These are phyloP conservation scores for Synodontis membranacea DNA, from an alignment of 2,113 vertebrate genomes.

Conservation along the genomic window DNA sequence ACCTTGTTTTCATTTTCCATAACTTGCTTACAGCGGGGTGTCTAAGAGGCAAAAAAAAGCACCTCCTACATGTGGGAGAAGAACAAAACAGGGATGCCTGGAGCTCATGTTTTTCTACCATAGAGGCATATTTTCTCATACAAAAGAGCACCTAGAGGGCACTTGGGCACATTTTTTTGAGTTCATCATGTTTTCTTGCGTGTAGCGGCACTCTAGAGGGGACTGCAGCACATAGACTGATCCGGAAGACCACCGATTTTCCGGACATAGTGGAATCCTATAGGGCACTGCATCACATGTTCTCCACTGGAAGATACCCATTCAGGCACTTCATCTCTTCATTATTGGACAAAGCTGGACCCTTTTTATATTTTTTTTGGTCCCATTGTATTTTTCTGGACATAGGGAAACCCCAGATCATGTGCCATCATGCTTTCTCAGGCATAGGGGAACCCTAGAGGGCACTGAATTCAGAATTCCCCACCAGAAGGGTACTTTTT, in stretches of 20 bases:
- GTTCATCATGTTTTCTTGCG: background rate
- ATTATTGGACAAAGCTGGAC: background rate
- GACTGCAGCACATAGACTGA: background rate
- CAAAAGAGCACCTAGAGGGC: background rate
- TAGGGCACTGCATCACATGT: background rate
- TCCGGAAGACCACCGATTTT: background rate
- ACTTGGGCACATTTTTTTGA: background rate
- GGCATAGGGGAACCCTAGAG: background rate
- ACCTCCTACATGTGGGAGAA: background rate
- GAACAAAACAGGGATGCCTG: background rate
- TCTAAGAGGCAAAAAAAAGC: background rate
- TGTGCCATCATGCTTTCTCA: too few relatives aligned
- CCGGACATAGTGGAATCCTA: background rate
- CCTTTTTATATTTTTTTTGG: too few relatives aligned
- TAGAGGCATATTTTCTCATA: background rate
- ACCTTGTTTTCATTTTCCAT: background rate
- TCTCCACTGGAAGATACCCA: background rate
- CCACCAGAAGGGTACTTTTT: too few relatives aligned
- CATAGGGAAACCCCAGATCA: too few relatives aligned
- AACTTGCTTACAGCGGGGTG: background rate
- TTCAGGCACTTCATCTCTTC: background rate
- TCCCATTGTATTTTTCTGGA: background rate
- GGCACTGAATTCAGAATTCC: background rate
- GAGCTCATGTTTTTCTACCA: background rate
- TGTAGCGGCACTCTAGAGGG: background rate